Conservation (phyloP, 2,113 vertebrate genomes). For the Callipepla californica region DNA sequence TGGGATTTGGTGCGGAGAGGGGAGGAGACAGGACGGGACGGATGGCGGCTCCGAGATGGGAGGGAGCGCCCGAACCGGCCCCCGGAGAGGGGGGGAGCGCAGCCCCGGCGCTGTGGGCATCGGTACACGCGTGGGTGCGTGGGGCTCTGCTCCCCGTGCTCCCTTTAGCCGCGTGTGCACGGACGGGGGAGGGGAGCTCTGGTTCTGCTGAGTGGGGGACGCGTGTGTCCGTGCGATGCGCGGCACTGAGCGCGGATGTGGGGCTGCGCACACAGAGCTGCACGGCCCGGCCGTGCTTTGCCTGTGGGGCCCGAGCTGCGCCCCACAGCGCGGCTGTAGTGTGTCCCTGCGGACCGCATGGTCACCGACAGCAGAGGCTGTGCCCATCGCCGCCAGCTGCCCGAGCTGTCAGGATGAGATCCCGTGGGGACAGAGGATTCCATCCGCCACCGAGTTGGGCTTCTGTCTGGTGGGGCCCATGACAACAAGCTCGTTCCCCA, state of each 20-base stretch:
- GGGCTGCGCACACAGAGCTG: accelerated
- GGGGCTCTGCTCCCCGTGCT: not conserved
- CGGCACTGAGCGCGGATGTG: accelerated
- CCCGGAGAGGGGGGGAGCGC: not conserved
- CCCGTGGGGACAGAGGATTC: not conserved
- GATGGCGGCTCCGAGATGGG: conserved; percentile 12
- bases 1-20: not conserved
- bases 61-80: conserved; percentile 2
- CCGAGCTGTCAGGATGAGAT: accelerated
- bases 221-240: not conserved
- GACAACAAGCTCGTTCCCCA: not conserved
- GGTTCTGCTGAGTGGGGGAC: not conserved
- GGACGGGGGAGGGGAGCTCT: not conserved
- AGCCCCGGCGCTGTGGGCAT: not conserved
- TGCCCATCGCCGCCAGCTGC: not conserved
- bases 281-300: not conserved
- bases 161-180: accelerated
- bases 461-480: not conserved
- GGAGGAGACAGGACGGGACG: conserved; percentile 40
- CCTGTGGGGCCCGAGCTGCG: not conserved
- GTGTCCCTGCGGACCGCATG: not conserved
- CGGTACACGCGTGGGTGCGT: accelerated
- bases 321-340: not conserved
- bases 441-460: not conserved
- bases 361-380: not conserved